phyloP scores from a whole-genome alignment of 2,797 vertebrate species.

The Tapirus indicus region DNA sequence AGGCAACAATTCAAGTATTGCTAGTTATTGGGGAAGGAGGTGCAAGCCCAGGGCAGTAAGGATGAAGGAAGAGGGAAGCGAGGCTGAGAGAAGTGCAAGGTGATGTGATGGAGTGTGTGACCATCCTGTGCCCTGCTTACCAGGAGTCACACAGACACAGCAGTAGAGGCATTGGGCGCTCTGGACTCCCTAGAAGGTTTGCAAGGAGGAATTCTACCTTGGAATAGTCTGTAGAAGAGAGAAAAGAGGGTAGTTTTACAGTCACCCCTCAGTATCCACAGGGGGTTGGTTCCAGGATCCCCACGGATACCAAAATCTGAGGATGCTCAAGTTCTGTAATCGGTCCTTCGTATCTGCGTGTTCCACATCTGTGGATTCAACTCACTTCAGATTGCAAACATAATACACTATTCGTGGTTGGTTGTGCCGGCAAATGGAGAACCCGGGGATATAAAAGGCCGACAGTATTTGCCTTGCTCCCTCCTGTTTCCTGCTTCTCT shows the following conservation, averaged over 20 bases:
- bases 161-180: fast-evolving
- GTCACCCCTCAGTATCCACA: too few relatives aligned
- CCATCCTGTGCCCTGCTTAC: fast-evolving
- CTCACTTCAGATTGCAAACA: too few relatives aligned
- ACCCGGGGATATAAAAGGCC: too few relatives aligned
- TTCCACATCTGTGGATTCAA: too few relatives aligned
- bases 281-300: too few relatives aligned
- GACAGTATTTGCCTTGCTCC: background rate
- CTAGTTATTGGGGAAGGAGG: background rate
- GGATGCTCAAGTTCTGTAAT: too few relatives aligned
- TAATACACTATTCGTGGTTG: too few relatives aligned
- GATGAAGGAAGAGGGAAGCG: background rate
- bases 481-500: background rate
- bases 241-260: background rate
- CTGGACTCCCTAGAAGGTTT: background rate
- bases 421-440: too few relatives aligned
- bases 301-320: too few relatives aligned
- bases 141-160: background rate
- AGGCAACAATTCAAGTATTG: background rate
- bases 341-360: too few relatives aligned
- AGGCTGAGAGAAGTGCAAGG: background rate
- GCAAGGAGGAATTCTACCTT: background rate
- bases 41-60: background rate
- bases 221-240: background rate
- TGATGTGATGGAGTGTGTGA: fast-evolving